phyloP scores from a whole-genome alignment of 2,113 vertebrate species.

The Alligator mississippiensis region DNA sequence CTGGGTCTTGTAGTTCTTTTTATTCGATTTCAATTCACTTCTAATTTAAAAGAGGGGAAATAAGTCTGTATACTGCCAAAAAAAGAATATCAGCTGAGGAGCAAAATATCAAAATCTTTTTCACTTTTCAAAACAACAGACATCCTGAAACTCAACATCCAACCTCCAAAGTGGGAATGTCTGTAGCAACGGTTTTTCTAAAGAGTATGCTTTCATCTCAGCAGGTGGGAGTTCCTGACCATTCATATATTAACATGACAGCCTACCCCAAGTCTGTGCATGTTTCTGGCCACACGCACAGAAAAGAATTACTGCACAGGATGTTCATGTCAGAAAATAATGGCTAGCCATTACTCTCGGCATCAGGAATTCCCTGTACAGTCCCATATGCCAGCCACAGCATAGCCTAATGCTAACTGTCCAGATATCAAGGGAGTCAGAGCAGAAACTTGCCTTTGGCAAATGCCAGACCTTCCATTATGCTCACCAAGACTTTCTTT shows the following conservation, averaged over 20 bases:
- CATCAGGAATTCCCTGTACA: neutral
- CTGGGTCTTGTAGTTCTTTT: neutral
- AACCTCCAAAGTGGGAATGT: neutral
- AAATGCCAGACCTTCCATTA: neutral
- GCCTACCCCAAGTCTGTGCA: neutral
- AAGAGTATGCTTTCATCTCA: neutral
- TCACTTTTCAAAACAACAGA: neutral
- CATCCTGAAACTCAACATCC: neutral
- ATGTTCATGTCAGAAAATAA: neutral
- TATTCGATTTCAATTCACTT: neutral
- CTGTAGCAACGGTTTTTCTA: neutral
- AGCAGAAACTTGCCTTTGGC: neutral
- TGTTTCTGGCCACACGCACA: slow-evolving; percentile 14
- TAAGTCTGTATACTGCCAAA: neutral
- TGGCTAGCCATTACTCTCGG: neutral
- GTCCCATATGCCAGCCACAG: neutral
- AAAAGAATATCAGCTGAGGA: neutral
- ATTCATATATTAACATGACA: neutral
- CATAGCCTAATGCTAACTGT: neutral
- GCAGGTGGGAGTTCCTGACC: neutral
- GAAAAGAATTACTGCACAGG: neutral
- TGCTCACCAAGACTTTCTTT: too few relatives aligned
- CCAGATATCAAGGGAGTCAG: neutral
- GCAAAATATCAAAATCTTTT: neutral
- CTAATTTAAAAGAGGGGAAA: too few relatives aligned